Percentiles rank a stretch among this genome's conserved stretches.
Conservation (phyloP, 2,888 invertebrate genomes). For the Anticlea derivata region DNA sequence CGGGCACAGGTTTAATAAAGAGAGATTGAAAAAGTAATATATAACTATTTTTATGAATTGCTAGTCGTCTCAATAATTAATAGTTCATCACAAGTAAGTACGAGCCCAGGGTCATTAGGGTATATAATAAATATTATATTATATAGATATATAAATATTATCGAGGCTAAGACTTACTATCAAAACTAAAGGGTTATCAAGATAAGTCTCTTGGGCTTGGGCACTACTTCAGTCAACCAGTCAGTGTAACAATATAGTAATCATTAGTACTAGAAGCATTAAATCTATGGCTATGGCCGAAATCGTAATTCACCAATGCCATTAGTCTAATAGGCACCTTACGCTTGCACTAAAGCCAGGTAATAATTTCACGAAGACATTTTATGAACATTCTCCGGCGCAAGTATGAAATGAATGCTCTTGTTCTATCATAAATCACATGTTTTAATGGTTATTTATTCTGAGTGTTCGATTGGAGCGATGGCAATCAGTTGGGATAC, state of each 20-base stretch:
- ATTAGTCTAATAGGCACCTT: slow-evolving; percentile 37
- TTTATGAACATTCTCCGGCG: slow-evolving; percentile 41
- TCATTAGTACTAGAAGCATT: slow-evolving; percentile 26
- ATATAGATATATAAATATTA: no score
- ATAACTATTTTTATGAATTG: no score
- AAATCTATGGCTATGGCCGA: slow-evolving; percentile 25
- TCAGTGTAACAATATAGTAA: neutral
- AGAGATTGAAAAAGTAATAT: no score
- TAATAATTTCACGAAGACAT: slow-evolving; percentile 38
- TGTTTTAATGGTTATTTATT: slow-evolving; percentile 74
- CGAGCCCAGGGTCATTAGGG: no score
- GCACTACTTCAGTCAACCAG: slow-evolving; percentile 13
- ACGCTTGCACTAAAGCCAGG: slow-evolving; percentile 36
- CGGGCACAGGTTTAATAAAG: no score
- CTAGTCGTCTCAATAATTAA: no score
- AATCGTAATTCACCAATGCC: slow-evolving; percentile 32
- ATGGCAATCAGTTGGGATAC: slow-evolving; percentile 74
- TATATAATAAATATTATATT: no score
- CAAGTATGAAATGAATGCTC: slow-evolving; percentile 48
- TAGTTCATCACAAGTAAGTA: no score
- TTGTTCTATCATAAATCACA: slow-evolving; percentile 60
- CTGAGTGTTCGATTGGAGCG: slow-evolving; percentile 64
- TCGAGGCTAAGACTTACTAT: no score
- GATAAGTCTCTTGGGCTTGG: slow-evolving; percentile 15
- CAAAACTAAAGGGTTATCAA: slow-evolving; percentile 1